phyloP scores from a whole-genome alignment of 2,113 vertebrate species.

The Dasypus novemcinctus region DNA sequence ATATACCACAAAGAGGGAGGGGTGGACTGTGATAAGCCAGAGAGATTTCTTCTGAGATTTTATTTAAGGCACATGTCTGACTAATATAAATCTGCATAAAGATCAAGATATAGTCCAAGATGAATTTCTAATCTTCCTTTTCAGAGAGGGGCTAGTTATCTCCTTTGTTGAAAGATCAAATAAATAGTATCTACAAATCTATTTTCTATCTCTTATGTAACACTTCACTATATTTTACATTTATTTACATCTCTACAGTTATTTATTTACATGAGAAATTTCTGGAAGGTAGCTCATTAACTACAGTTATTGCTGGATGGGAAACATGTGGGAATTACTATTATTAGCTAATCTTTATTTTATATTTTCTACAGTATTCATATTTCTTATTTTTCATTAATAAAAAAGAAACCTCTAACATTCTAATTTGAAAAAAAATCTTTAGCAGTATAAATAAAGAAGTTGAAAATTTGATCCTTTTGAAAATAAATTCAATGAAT shows the following conservation, averaged over 20 bases:
- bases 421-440: neutral
- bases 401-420: neutral
- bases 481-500: neutral
- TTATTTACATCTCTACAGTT: neutral
- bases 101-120: neutral
- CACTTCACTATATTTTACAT: neutral
- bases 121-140: constrained; percentile 23
- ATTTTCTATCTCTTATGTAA: neutral
- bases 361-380: neutral
- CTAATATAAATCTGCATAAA: constrained; percentile 40
- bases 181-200: neutral
- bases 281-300: neutral
- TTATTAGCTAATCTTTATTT: neutral
- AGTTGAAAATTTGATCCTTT: neutral
- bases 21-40: neutral
- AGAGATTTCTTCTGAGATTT: neutral
- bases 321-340: neutral
- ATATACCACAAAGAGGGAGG: neutral
- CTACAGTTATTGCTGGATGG: neutral
- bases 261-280: neutral
- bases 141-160: neutral
- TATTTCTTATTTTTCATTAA: neutral
- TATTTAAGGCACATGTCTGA: neutral
- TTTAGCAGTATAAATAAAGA: neutral
- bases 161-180: constrained; percentile 25